Evolutionary conservation across 2,113 vertebrate species (phyloP).

Genomic region (Ornithorhynchus anatinus): DNA sequence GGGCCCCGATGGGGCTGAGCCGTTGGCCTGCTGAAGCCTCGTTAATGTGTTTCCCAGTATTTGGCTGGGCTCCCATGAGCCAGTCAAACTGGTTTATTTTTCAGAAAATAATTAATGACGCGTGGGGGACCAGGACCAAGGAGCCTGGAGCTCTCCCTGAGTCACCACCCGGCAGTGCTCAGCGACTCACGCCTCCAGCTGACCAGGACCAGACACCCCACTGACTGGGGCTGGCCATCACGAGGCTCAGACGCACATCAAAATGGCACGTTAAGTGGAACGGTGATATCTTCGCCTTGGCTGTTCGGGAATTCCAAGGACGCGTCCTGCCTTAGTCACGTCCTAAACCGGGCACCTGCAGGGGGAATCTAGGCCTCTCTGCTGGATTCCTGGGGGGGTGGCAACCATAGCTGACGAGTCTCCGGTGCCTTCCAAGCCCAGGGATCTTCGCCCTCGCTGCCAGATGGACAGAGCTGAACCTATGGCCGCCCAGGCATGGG

Average conservation of each 20-base stretch:
- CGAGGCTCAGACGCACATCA: constrained; percentile 32
- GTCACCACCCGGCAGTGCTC: constrained; percentile 26
- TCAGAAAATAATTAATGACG: neutral
- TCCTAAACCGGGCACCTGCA: constrained; percentile 3
- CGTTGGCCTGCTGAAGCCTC: neutral
- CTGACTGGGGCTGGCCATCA: constrained; percentile 1
- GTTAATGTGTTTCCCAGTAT: neutral
- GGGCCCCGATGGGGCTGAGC: too few species aligned
- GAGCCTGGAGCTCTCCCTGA: constrained; percentile 48
- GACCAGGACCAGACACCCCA: constrained; percentile 38
- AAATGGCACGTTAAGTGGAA: constrained; percentile 20
- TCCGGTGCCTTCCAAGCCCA: too few species aligned
- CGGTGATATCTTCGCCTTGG: constrained; percentile 13
- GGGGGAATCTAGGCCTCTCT: constrained; percentile 16
- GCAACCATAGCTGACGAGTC: too few species aligned
- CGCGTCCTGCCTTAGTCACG: constrained; percentile 18
- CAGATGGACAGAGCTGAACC: constrained; percentile 26
- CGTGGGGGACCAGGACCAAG: too few species aligned
- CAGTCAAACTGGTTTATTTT: neutral
- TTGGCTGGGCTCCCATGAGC: neutral
- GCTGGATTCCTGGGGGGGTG: neutral
- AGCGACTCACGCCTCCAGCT: constrained; percentile 45
- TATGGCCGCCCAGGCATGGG: neutral
- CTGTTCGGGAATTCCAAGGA: neutral
- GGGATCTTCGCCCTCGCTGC: neutral